Conservation (phyloP, 2,797 vertebrate species). For the Mus spretus region DNA sequence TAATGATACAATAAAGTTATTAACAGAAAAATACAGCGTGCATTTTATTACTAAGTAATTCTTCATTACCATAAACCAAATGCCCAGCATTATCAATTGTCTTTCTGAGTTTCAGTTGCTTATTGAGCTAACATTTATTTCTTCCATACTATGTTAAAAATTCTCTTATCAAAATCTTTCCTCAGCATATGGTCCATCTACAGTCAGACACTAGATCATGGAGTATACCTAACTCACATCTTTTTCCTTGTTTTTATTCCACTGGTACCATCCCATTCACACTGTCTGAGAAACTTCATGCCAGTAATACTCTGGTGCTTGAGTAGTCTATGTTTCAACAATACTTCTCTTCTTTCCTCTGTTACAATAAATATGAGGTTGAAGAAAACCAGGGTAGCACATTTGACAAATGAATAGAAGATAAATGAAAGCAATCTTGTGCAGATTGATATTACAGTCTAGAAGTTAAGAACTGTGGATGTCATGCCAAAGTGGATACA, state of each 20-base stretch:
- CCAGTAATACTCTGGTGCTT: not conserved
- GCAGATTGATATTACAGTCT: not conserved
- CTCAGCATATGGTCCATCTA: not conserved
- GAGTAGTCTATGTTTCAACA: not conserved
- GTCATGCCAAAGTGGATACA: not conserved
- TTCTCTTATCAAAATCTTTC: not conserved
- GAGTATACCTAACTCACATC: not conserved
- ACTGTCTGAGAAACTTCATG: not conserved
- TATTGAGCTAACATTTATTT: not conserved
- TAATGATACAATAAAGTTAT: not conserved
- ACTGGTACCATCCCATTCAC: not conserved
- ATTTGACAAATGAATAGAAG: not conserved
- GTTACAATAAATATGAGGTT: not conserved
- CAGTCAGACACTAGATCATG: not conserved
- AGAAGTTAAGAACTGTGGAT: not conserved
- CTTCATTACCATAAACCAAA: not conserved
- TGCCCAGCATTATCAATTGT: not conserved
- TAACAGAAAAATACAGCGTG: not conserved
- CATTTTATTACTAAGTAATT: not conserved
- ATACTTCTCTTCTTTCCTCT: not conserved
- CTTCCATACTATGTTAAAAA: not conserved
- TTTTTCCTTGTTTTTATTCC: not conserved
- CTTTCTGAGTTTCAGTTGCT: not conserved
- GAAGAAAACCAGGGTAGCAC: not conserved
- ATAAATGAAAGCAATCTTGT: conserved; percentile 16